Base-by-base conservation (phyloP, 2,888 invertebrate genomes). In the Megalurothrips usitatus region DNA sequence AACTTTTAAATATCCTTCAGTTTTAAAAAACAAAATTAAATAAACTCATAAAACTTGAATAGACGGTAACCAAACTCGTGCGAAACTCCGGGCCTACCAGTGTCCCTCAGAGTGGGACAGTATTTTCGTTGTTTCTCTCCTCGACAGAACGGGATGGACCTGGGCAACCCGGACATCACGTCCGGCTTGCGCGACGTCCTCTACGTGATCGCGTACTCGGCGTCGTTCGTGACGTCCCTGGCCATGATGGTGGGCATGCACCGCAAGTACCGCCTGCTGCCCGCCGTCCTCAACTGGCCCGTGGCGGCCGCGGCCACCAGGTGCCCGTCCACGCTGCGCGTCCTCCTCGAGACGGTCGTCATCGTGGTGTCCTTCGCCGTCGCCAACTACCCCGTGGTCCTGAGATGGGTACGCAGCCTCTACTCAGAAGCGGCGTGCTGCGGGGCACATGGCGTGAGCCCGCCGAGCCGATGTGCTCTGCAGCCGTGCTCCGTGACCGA, bases 161-260 rank as follows among this genome's bases (percentile, higher is more conserved):
- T 75, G 23, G 26, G 23, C 26, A 9, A 75, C 68, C n/a, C 23
- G 6, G 23, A n/a, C 23, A 26, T 75, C 23, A 12, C 26, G 23
- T 8, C 68, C 11, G 68, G 23, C 23, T 12, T 75, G 8, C 12
- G n/a, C 23, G 23, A 26, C 68, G 68, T 75, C 11, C 26, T 75
- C 26, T 26, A 1, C 68, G 23, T 12, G 23, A 26, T 75, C 23
- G 26, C 68, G 68, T 75, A 26, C 68, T 26, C 11, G 26, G 12
- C 68, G 26, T 11, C 68, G 23, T 75, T 23, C 80, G 80, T 58
- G 78, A 81, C 28, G 80, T 63, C 47, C 12, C 48, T 14, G 28
- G 1, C 52, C 52, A 9, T 19, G 23, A 8, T 26, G n/a, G 75
- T n/a, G 75, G 43, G 79, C 23, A 14, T 58, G 79, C 28, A 47